Conservation (phyloP, 2,797 vertebrate species). For the Enteromius trimaculatus region DNA sequence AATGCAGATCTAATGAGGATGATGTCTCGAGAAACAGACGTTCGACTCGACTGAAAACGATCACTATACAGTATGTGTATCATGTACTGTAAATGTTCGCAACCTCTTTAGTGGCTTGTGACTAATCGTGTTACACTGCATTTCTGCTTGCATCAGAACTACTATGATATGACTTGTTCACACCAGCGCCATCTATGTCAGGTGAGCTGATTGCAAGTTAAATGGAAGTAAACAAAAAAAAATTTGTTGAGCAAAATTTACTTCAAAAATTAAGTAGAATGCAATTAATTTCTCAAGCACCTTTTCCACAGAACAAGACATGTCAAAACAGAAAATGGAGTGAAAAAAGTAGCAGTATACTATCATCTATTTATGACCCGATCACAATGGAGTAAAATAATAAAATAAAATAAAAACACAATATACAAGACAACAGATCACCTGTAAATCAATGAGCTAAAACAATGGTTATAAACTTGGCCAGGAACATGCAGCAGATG, state of each 20-base stretch:
- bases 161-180: background rate
- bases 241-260: no score
- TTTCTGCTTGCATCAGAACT: background rate
- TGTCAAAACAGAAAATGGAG: background rate
- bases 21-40: background rate
- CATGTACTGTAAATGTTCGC: background rate
- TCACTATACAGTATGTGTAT: background rate
- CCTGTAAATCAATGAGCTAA: background rate
- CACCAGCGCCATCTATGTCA: background rate
- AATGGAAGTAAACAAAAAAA: background rate
- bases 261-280: background rate
- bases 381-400: background rate
- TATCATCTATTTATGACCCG: background rate
- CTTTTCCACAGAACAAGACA: background rate
- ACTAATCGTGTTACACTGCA: background rate
- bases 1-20: constrained; percentile 33
- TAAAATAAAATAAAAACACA: background rate
- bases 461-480: constrained; percentile 9
- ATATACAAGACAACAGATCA: background rate
- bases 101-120: background rate
- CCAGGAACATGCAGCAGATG: background rate
- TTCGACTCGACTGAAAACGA: background rate
- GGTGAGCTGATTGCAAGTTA: background rate
- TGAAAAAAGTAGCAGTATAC: background rate
- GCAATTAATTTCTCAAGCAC: no score